Base-by-base conservation (phyloP, 2,888 invertebrate genomes). In the Dryomyza anilis region DNA sequence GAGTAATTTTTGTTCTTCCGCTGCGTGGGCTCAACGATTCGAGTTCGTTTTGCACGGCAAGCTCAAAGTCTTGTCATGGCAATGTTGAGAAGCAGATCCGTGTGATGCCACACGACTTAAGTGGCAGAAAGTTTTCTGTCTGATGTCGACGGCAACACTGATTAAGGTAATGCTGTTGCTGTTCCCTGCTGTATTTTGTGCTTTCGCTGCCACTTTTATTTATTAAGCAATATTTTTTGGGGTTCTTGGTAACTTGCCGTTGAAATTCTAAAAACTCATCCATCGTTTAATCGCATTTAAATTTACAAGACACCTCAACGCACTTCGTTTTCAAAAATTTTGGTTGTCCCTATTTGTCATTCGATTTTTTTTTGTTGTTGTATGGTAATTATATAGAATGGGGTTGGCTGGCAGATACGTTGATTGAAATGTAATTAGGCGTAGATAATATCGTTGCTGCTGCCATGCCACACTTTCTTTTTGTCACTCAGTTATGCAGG, bases 361-460 rank as follows among this genome's bases (percentile, higher is more conserved):
- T 23, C 14, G 12, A 14, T 10, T 55, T 30, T 16, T 2, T n/a
- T 29, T 4, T 36, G 55, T 55, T 55, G 19, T 55, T 33, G 19
- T 33, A n/a, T n/a, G n/a, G 53, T 33, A 6, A 8, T 21, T 4
- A 19, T 3, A 3, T 5, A n/a, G 5, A 52, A 14, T 7, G 16
- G 30, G 14, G 33, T 16, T 29, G n/a, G 19, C 55, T 16, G 21
- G 36, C 21, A 12, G 36, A 36, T 33, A 23, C 16, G 30, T 14
- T 63, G 73, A 76, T 78, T 74, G 77, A 73, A 76, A 78, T 75
- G 76, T 75, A 76, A 76, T 76, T 76, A 78, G 76, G 72, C 71
- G 68, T 72, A 71, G 72, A 71, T 76, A 76, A 76, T 76, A 60
- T 46, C 60, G 50, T 23, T n/a, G n/a, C n/a, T n/a, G n/a, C n/a